Evolutionary conservation across 2,113 vertebrate genomes (phyloP), one percentile per base, ranked within the genome.

Genomic region (Columba livia): DNA sequence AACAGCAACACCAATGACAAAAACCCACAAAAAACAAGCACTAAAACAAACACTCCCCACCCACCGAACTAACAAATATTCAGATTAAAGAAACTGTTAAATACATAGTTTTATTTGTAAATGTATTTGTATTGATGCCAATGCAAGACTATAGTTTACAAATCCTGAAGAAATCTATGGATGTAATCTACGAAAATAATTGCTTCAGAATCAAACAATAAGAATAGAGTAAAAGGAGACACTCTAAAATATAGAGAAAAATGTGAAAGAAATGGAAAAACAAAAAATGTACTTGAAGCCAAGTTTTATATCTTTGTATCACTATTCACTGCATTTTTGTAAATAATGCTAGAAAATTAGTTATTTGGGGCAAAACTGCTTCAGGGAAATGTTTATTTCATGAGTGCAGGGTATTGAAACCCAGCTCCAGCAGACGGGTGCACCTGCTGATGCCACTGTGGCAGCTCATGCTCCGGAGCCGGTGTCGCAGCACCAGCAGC

Each of bases 371-470:
- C 16, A 77, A 58, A 73, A 34, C 26, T 47, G 4, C 38, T 60
- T 79, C 25, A 53, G 38, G 58, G 17, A 48, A 61, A 44, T 24
- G 20, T 65, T 89, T 77, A 34, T 89, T 66, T 70, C 28, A 15
- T 48, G 60, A 48, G 26, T 0, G 25, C 7, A 42, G 51, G 51
- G 5, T 15, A 34, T 34, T 20, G 77, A 69, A 56, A 25, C 28
- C 12, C 38, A 54, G 19, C 16, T 82, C 8, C 48, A 56, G 36
- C 29, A 26, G 51, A 20, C 0, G 3, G 31, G 28, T 14, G n/a
- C 51, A 28, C 8, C 26, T 82, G 51, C 31, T 47, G 1, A 2
- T 28, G 40, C 54, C 32, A 44, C 50, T 1, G 1, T 0, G 2
- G 69, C 0, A 0, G 15, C n/a, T 50, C 34, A 29, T 44, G 13